A percentile compares a stretch with the other conserved stretches of the same genome.
These are phyloP conservation scores for Oreochromis niloticus DNA, from an alignment of 2,113 vertebrate genomes.

Conservation along the genomic window DNA sequence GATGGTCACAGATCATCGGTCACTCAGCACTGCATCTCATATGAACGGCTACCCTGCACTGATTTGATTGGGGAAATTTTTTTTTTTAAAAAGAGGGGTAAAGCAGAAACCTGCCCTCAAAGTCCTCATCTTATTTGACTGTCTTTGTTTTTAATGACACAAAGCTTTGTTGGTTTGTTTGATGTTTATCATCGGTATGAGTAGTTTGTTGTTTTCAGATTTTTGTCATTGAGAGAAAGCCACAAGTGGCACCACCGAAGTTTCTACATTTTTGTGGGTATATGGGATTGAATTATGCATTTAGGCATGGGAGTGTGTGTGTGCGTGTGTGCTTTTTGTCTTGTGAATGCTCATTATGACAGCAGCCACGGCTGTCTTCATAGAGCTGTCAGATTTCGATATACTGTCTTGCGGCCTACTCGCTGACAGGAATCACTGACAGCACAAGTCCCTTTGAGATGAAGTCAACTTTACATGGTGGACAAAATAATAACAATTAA, in stretches of 20 bases:
- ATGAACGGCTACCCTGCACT: neutral
- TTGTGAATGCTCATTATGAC: neutral
- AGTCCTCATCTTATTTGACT: neutral
- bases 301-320: neutral
- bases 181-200: neutral
- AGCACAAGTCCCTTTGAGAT: neutral
- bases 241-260: neutral
- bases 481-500: neutral
- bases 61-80: neutral
- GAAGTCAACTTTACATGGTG: neutral
- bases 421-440: neutral
- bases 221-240: neutral
- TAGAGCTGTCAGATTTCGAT: neutral
- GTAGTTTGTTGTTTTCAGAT: neutral
- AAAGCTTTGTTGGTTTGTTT: neutral
- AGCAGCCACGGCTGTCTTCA: neutral
- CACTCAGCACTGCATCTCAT: neutral
- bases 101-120: neutral
- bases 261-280: neutral
- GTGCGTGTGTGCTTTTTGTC: neutral
- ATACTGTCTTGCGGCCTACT: neutral
- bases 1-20: slow-evolving; percentile 23
- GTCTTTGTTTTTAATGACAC: neutral
- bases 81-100: neutral
- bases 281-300: neutral